Base-by-base conservation (phyloP, 2,888 invertebrate genomes). In the Drosophila lacicola region DNA sequence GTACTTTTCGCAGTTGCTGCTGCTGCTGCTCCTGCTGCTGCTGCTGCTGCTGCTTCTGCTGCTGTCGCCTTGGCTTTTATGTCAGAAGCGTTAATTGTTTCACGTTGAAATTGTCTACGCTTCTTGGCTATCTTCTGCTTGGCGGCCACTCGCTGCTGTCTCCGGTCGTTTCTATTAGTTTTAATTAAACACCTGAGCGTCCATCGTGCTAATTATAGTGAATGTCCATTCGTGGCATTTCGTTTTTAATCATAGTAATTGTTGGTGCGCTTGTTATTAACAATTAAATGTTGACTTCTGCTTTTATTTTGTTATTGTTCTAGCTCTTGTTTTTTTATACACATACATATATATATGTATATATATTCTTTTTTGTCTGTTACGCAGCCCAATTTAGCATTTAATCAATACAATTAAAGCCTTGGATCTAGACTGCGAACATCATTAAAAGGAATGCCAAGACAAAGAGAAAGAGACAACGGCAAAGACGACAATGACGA, bases 371-470 rank as follows among this genome's bases (percentile, higher is more conserved):
- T 37, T 57, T 10, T 13, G 9, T 17, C 34, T 54, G 44, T 36
- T 55, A 46, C 44, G 67, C 63, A 70, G 66, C 64, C 74, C 81
- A 82, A 83, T 82, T 82, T 80, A 73, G 67, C 78, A 75, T 82
- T 84, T 80, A 87, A 82, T 87, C 84, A 84, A 84, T 84, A 84
- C 87, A 87, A 83, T 87, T 82, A 87, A 87, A 87, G 80, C 72
- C 79, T 81, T 63, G 74, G 68, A 64, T 79, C 72, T 72, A 66
- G 57, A 61, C 70, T 51, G 66, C 69, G 69, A 83, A 53, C 83
- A 76, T 79, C 81, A 83, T 86, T 86, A 80, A 83, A 77, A 66
- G 72, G 70, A 64, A 68, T 54, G 50, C 66, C 71, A 54, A 65
- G 75, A 65, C 67, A 57, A 62, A 45, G 62, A 47, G 46, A 61